Base-by-base conservation (phyloP, 1,140 invertebrate species). In the Harlomillsia oculata region DNA sequence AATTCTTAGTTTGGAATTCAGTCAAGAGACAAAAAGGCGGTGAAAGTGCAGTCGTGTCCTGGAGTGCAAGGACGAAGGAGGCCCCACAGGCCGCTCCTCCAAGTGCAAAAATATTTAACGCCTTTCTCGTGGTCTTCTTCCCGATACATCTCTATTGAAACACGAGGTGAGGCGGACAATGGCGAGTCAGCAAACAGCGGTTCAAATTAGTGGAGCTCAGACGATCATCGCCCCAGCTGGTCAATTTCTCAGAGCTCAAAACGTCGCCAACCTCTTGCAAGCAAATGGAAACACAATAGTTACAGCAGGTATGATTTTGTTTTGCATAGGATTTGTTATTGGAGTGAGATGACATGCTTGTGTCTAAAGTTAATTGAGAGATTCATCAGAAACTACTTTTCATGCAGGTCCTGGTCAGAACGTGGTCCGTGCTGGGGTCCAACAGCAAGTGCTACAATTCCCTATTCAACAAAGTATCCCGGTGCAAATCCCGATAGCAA, bases 401-500 rank as follows among this genome's bases (percentile, higher is more conserved):
- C 14, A 4, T 58, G 48, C 55, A 60, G 63, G 66, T 37, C 26
- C 61, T 78, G 83, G 83, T n/a, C 83, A 86, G 70, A 87, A 83
- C 67, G 80, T 90, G 18, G 74, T 82, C 5, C 80, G 76, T 16
- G 70, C 69, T 13, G 65, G 63, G 18, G 37, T 50, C 5, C 64
- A 70, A 53, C 78, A 77, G 14, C 83, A 85, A 69, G 72, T 84
- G 2, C 70, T 90, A 4, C 87, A 90, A 69, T 80, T 89, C 63
- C 82, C 82, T 9, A 77, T 89, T 72, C 83, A 87, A 56, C 86
- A 88, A 69, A 85, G 86, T 16, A 87, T 95, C 39, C 89, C 90
- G 0, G 86, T 95, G 14, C 89, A 94, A 74, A 84, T 94, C 36
- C 91, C 92, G 1, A 88, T 96, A 51, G 85, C 87, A 56, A 82